A percentile compares a stretch with the other conserved stretches of the same genome.
phyloP scores from a whole-genome alignment of 2,113 vertebrate genomes.

The Pitta sordida region DNA sequence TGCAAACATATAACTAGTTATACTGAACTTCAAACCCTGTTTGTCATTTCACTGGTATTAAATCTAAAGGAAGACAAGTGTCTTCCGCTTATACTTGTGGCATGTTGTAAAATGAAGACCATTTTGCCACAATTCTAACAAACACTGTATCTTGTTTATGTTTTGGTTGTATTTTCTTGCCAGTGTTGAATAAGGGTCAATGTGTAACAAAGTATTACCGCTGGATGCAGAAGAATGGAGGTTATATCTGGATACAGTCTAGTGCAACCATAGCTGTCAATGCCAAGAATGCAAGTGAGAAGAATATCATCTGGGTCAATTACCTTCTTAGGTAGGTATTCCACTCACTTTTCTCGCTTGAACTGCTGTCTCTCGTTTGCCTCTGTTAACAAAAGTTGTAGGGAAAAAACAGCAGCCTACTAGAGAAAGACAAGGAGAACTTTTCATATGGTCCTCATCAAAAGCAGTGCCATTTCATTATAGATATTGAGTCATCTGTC shows the following conservation, averaged over 20 bases:
- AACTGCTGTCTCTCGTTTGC: not conserved
- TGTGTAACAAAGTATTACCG: constrained; percentile 98
- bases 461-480: not conserved
- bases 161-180: constrained; percentile 19
- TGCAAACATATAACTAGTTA: not conserved
- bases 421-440: not conserved
- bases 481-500: not conserved
- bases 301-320: constrained; percentile 99
- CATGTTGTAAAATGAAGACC: not conserved
- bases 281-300: constrained; percentile 94
- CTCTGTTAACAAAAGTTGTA: not conserved
- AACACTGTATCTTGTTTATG: not conserved
- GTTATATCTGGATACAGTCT: constrained; percentile 99
- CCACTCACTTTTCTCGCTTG: constrained; percentile 37
- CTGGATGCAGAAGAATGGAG: constrained; percentile 97
- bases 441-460: not conserved
- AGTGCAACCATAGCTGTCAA: constrained; percentile 96
- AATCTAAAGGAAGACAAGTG: not conserved
- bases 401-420: not conserved
- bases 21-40: constrained; percentile 8
- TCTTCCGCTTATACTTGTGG: not conserved
- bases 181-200: constrained; percentile 98
- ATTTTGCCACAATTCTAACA: constrained; percentile 1
- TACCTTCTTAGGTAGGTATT: constrained; percentile 93
- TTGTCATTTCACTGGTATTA: constrained; percentile 5